Conservation (phyloP, 2,888 invertebrate genomes). For the Trilocha varians region DNA sequence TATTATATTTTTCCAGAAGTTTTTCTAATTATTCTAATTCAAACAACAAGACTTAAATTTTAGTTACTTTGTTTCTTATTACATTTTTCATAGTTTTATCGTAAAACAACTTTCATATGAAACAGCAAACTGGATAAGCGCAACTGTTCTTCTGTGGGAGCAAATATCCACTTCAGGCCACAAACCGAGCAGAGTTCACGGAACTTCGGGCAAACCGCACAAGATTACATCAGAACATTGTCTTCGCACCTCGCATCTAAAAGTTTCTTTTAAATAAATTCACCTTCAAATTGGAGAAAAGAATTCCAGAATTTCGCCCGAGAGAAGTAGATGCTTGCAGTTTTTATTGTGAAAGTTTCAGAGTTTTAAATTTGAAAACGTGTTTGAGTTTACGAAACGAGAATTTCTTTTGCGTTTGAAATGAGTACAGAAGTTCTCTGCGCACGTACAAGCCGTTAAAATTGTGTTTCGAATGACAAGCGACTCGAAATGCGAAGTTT, state of each 20-base stretch:
- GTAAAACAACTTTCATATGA: too few relatives aligned
- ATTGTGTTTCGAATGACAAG: neutral
- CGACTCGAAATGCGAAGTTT: neutral
- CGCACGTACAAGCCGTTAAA: neutral
- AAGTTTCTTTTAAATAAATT: constrained; percentile 19
- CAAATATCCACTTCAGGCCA: constrained; percentile 1
- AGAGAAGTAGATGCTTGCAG: constrained; percentile 9
- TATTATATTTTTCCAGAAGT: too few relatives aligned
- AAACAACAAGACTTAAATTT: too few relatives aligned
- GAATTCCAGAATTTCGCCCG: constrained; percentile 7
- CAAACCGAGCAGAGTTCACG: constrained; percentile 16
- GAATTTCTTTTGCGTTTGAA: neutral
- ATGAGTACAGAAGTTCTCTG: neutral
- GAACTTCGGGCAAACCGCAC: constrained; percentile 13
- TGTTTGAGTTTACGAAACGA: neutral
- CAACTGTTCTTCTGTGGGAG: neutral
- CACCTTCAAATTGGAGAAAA: constrained; percentile 11
- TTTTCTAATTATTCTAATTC: too few relatives aligned
- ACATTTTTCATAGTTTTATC: too few relatives aligned
- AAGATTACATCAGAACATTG: constrained; percentile 18
- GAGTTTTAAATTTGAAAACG: constrained; percentile 5
- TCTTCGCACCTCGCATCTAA: constrained; percentile 9
- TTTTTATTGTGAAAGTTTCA: constrained; percentile 18
- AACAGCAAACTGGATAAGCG: neutral
- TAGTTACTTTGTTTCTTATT: too few relatives aligned